Evolutionary conservation across 2,797 vertebrate species (phyloP).

Genomic region (Holocentrus rufus): DNA sequence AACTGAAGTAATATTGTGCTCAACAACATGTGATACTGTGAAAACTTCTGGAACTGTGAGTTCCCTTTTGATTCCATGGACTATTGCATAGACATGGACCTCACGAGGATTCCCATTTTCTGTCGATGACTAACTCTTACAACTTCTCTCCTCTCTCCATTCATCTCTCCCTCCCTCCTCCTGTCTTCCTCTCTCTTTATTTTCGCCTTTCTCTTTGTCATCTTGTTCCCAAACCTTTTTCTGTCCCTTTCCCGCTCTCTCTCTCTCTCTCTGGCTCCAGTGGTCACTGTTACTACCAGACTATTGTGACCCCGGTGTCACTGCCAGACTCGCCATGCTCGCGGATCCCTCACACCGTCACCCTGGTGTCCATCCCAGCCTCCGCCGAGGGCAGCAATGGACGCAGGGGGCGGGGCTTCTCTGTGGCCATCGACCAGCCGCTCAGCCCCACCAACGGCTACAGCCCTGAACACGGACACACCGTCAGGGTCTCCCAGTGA

Average conservation of each 20-base stretch:
- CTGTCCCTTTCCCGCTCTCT: background rate
- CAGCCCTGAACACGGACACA: slow-evolving; percentile 85
- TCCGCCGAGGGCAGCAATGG: slow-evolving; percentile 80
- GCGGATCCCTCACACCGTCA: slow-evolving; percentile 95
- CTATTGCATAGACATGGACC: background rate
- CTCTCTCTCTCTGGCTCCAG: slow-evolving; percentile 68
- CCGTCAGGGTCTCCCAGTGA: slow-evolving; percentile 94
- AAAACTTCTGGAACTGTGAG: slow-evolving; percentile 19
- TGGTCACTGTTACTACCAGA: slow-evolving; percentile 96
- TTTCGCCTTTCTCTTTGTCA: background rate
- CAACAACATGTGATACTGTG: slow-evolving; percentile 63
- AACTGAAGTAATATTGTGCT: slow-evolving; percentile 33
- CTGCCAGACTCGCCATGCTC: slow-evolving; percentile 89
- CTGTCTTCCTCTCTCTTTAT: background rate
- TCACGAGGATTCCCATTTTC: slow-evolving; percentile 17
- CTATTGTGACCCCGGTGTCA: slow-evolving; percentile 90
- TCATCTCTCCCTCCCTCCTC: background rate
- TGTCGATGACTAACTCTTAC: background rate
- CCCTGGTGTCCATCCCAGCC: slow-evolving; percentile 94
- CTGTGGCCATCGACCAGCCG: slow-evolving; percentile 90
- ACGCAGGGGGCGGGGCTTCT: slow-evolving; percentile 90
- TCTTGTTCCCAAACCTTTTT: background rate
- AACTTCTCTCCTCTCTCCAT: background rate
- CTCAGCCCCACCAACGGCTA: slow-evolving; percentile 81
- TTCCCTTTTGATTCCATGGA: slow-evolving; percentile 15